Evolutionary conservation across 1,140 invertebrate genomes (phyloP).

Genomic region (Piezodorus guildinii): DNA sequence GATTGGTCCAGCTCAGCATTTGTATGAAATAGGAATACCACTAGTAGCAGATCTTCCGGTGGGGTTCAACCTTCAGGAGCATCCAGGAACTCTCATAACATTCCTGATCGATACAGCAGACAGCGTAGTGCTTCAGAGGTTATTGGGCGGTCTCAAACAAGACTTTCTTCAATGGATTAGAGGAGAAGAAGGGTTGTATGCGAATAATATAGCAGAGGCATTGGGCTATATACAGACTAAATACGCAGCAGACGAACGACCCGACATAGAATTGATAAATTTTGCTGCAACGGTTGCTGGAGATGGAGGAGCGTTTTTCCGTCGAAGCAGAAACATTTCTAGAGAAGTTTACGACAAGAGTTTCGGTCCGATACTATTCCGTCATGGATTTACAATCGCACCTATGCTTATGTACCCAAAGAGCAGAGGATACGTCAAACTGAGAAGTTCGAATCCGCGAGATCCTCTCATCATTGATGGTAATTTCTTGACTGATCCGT

Average conservation of each 20-base stretch:
- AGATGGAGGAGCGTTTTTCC: slow-evolving; percentile 25
- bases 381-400: slow-evolving; percentile 40
- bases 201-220: slow-evolving; percentile 32
- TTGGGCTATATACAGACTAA: slow-evolving; percentile 28
- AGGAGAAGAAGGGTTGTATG: slow-evolving; percentile 31
- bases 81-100: slow-evolving; percentile 41
- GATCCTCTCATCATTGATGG: slow-evolving; percentile 48
- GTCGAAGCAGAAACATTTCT: neutral
- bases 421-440: slow-evolving; percentile 53
- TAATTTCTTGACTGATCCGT: slow-evolving; percentile 58
- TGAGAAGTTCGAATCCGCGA: slow-evolving; percentile 59
- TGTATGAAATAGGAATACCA: slow-evolving; percentile 52
- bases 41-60: slow-evolving; percentile 54
- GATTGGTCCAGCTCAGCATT: slow-evolving; percentile 52
- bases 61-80: slow-evolving; percentile 69
- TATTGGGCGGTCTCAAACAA: slow-evolving; percentile 57
- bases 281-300: slow-evolving; percentile 33
- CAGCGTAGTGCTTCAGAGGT: slow-evolving; percentile 66
- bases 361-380: slow-evolving; percentile 28
- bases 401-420: slow-evolving; percentile 60
- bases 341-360: neutral
- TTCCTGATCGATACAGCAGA: slow-evolving; percentile 52
- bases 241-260: slow-evolving; percentile 29
- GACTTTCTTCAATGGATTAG: slow-evolving; percentile 28
- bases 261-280: slow-evolving; percentile 34